Percentiles rank a stretch among this genome's conserved stretches.
Conservation (phyloP, 2,113 vertebrate genomes). For the Cepphus grylle region DNA sequence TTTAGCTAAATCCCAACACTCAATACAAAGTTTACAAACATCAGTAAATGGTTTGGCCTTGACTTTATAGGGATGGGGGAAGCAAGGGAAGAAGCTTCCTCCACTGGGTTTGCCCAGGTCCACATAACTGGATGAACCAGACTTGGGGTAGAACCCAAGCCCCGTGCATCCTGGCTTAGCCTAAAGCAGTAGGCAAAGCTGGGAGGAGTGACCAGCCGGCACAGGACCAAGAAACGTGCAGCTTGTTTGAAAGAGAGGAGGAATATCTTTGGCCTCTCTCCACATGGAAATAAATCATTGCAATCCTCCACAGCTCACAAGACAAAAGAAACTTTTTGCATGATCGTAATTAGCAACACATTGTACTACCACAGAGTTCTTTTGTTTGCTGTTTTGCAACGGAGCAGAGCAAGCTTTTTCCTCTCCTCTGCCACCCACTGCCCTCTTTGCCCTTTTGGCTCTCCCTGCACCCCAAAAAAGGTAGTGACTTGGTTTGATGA, state of each 20-base stretch:
- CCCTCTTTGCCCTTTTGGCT: not conserved
- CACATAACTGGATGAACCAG: not conserved
- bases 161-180: not conserved
- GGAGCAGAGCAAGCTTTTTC: constrained; percentile 9
- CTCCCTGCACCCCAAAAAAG: not conserved
- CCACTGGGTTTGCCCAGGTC: not conserved
- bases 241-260: constrained; percentile 14
- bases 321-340: constrained; percentile 58
- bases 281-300: constrained; percentile 47
- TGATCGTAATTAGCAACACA: constrained; percentile 60
- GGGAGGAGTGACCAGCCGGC: not conserved
- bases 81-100: not conserved
- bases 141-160: not conserved
- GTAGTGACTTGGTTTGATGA: not conserved
- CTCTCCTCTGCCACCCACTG: constrained; percentile 3
- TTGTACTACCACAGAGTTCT: constrained; percentile 48
- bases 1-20: constrained; percentile 1
- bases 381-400: constrained; percentile 50
- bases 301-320: constrained; percentile 35
- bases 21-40: constrained; percentile 19
- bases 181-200: not conserved
- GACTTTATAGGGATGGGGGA: not conserved
- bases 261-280: constrained; percentile 46
- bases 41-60: constrained; percentile 11
- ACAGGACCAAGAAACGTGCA: constrained; percentile 28